A percentile compares a stretch with the other conserved stretches of the same genome.
Conservation (phyloP, 1,140 invertebrate species). For the Leguminivora glycinivorella region DNA sequence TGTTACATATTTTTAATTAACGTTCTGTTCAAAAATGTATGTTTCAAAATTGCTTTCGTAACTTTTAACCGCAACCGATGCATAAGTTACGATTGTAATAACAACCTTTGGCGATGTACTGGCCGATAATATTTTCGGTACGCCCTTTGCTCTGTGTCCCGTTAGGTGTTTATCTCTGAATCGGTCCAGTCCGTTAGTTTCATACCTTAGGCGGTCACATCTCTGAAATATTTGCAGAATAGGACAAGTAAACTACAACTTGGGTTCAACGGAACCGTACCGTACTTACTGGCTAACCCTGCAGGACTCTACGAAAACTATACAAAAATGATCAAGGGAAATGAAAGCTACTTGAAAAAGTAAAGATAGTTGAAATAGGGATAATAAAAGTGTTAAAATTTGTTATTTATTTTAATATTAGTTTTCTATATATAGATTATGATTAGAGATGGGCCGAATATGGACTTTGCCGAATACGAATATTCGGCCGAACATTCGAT, state of each 20-base stretch:
- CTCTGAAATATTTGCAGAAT: neutral
- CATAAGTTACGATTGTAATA: constrained; percentile 13
- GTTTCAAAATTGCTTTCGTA: neutral
- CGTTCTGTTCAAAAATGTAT: neutral
- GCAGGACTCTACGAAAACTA: neutral
- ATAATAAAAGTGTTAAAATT: no score
- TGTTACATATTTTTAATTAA: neutral
- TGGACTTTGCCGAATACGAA: no score
- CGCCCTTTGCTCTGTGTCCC: constrained; percentile 19
- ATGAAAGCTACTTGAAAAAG: no score
- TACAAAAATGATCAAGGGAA: no score
- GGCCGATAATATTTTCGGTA: constrained; percentile 16
- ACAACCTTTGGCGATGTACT: constrained; percentile 6
- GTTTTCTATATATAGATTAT: no score
- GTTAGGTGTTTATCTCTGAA: neutral
- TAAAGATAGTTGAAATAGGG: no score
- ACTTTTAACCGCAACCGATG: neutral
- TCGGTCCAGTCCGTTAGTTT: constrained; percentile 7
- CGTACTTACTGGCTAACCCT: neutral
- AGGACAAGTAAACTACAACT: neutral
- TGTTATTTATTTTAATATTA: no score
- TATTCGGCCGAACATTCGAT: no score
- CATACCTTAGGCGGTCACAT: neutral
- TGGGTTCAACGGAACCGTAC: neutral
- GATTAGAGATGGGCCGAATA: no score